These are phyloP conservation scores for Onychorhynchus coronatus DNA, from an alignment of 2,113 vertebrate species.

Conservation along the genomic window DNA sequence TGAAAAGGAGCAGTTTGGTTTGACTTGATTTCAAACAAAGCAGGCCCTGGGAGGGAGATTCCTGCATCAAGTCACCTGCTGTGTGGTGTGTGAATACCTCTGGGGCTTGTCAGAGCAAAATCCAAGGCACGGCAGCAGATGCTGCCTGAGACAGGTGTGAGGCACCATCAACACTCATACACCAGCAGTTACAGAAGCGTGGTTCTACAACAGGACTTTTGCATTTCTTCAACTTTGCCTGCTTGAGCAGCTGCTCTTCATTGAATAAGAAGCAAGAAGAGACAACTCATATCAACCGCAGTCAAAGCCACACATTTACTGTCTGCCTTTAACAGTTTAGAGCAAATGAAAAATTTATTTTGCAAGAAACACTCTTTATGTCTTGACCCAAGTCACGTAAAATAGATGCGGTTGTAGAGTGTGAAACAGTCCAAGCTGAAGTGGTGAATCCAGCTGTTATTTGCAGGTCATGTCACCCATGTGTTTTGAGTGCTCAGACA, in stretches of 20 bases:
- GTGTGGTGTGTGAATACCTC: neutral
- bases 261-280: neutral
- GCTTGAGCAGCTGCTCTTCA: neutral
- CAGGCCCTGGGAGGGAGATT: neutral
- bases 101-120: neutral
- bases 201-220: neutral
- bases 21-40: neutral
- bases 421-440: neutral
- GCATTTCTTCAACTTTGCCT: neutral
- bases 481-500: neutral
- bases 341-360: neutral
- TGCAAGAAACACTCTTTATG: neutral
- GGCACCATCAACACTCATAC: rapidly evolving
- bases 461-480: constrained; percentile 17
- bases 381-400: neutral
- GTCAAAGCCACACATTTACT: neutral
- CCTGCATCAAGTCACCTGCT: neutral
- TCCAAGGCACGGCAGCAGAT: neutral
- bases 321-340: neutral
- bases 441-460: neutral
- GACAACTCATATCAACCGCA: neutral
- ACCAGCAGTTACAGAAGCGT: neutral
- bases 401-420: neutral
- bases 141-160: neutral
- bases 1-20: neutral